Evolutionary conservation across 2,113 vertebrate genomes (phyloP), one percentile per base, ranked within the genome.

Genomic region (Neogale vison): DNA sequence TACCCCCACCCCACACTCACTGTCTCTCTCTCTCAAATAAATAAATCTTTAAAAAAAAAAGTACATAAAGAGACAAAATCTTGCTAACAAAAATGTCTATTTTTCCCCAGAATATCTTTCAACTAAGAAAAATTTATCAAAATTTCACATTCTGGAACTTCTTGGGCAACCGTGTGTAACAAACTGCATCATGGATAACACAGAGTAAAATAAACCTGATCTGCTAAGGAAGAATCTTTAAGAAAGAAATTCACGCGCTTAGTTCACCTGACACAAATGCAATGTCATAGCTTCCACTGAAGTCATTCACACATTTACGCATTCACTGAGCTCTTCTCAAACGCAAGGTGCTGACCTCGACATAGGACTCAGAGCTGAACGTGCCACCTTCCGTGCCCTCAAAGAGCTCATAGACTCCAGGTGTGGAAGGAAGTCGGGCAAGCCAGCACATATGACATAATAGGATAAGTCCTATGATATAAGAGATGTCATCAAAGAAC

Each of bases 191-290:
- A 71, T 69, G 90, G 87, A 82, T 55, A 74, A 85, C 36, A 31
- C 34, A 34, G 74, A 85, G 69, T 69, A 96, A 94, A 97, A 89
- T 52, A 61, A 93, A 84, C 63, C 85, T 65, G 17, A 55, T 84
- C 86, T 39, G 31, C 63, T 17, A 17, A 42, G 45, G 77, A 86
- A 93, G 45, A 88, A 47, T 88, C 65, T 95, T 96, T 74, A 61
- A 90, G 65, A 65, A 61, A 67, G 63, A 55, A 9, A 7, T 67
- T 72, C 39, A 39, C 10, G 2, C 31, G 69, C 84, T 50, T n/a
- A 36, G 36, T 18, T 88, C 39, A 61, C 57, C 31, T 42, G 57
- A 76, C 13, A 82, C 34, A 61, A 87, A 59, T 1, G 26, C 34
- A 69, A 7, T 39, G 14, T 29, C 6, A 1, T 15, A 42, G 50